Conservation (phyloP, 2,888 invertebrate genomes). For the Tineola bisselliella region DNA sequence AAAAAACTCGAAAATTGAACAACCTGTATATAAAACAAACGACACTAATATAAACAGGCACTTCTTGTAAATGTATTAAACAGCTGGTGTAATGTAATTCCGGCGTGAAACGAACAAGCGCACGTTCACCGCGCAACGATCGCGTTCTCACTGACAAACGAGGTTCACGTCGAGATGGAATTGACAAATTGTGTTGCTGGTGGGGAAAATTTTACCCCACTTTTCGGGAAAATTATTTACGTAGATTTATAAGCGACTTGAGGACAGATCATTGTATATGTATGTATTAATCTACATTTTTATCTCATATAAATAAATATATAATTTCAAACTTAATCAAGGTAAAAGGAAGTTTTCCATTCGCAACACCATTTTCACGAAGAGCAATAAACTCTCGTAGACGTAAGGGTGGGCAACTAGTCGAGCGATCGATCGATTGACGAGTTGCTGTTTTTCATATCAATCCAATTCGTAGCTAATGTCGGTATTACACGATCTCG, state of each 20-base stretch:
- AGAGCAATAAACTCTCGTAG: not conserved
- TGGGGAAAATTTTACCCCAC: not conserved
- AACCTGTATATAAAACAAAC: not conserved
- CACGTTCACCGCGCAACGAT: constrained; percentile 24
- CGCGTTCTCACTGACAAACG: constrained; percentile 34
- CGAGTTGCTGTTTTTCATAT: constrained; percentile 9
- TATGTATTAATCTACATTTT: too few relatives aligned
- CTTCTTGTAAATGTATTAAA: not conserved
- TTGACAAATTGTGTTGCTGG: not conserved
- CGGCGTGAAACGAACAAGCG: constrained; percentile 21
- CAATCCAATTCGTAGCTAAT: too few relatives aligned
- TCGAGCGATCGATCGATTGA: constrained; percentile 20
- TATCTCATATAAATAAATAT: too few relatives aligned
- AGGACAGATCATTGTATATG: too few relatives aligned
- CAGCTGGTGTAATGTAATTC: constrained; percentile 9
- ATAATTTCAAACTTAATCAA: too few relatives aligned
- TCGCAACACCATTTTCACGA: not conserved
- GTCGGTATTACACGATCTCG: too few relatives aligned
- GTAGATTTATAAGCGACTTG: too few relatives aligned
- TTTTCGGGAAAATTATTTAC: not conserved
- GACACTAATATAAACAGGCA: not conserved
- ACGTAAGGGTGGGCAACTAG: constrained; percentile 13
- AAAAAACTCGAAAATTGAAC: not conserved
- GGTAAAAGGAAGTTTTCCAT: too few relatives aligned
- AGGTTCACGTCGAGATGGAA: not conserved